phyloP scores from a whole-genome alignment of 2,888 invertebrate genomes.

The Boloria selene region DNA sequence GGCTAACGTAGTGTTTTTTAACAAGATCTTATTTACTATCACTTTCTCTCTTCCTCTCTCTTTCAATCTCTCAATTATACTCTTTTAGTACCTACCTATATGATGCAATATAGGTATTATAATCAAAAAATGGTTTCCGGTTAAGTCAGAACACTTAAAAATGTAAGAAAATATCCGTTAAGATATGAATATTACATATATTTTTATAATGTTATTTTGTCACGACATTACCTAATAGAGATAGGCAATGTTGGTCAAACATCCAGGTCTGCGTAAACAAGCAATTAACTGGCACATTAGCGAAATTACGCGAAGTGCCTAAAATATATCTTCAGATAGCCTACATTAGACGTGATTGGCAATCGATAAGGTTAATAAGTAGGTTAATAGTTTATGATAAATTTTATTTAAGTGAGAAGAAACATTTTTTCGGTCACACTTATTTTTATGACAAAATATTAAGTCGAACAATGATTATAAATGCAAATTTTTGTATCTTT shows the following conservation, averaged over 20 bases:
- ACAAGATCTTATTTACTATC: too few relatives aligned
- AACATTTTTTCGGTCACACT: constrained; percentile 7
- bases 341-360: constrained; percentile 47
- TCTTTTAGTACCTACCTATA: too few relatives aligned
- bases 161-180: too few relatives aligned
- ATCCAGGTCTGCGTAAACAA: constrained; percentile 41
- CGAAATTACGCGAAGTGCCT: constrained; percentile 39
- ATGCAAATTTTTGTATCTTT: too few relatives aligned
- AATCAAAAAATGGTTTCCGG: too few relatives aligned
- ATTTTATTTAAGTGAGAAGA: constrained; percentile 8
- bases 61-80: too few relatives aligned
- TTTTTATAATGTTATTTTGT: constrained; percentile 13
- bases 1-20: too few relatives aligned
- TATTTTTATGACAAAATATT: not conserved
- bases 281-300: constrained; percentile 46
- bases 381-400: constrained; percentile 25
- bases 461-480: too few relatives aligned
- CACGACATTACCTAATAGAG: constrained; percentile 45
- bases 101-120: too few relatives aligned
- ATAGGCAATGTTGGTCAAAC: constrained; percentile 45
- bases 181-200: not conserved
- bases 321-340: constrained; percentile 47
- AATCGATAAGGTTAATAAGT: constrained; percentile 37
- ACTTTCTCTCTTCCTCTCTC: too few relatives aligned
- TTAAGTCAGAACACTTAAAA: too few relatives aligned